A percentile compares a stretch with the other conserved stretches of the same genome.
These are phyloP conservation scores for Lepidocyrtinus sp. DNA, from an alignment of 2,888 invertebrate genomes.

Conservation along the genomic window DNA sequence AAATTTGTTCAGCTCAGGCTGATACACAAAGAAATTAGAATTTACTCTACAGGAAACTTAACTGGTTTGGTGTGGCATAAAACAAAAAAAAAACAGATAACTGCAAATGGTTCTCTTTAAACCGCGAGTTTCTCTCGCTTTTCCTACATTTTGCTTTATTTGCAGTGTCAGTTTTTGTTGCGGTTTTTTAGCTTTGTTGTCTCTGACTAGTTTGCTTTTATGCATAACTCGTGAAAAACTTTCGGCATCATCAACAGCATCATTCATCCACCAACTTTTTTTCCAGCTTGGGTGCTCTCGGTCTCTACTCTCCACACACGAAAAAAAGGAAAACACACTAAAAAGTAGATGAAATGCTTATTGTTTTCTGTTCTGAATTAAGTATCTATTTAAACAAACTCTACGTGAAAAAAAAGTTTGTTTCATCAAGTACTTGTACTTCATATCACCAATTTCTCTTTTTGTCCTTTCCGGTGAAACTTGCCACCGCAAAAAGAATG, in stretches of 20 bases:
- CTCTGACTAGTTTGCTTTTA: too few species aligned
- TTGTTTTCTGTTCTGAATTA: not conserved
- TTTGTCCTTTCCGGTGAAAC: not conserved
- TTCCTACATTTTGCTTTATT: not conserved
- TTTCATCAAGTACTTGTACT: not conserved
- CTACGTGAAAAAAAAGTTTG: not conserved
- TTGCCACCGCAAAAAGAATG: not conserved
- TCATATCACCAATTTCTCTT: not conserved
- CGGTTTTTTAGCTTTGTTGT: not conserved
- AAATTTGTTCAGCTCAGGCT: too few species aligned
- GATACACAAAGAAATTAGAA: not conserved
- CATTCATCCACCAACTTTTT: too few species aligned
- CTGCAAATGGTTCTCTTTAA: not conserved
- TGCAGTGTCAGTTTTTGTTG: not conserved
- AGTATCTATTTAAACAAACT: not conserved
- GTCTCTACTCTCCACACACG: too few species aligned
- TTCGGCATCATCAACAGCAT: not conserved
- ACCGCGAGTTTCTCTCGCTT: not conserved
- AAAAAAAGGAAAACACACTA: too few species aligned
- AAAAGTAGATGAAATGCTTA: not conserved
- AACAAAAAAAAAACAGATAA: too few species aligned
- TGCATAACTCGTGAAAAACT: not conserved
- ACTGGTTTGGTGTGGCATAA: not conserved
- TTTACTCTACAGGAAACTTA: too few species aligned
- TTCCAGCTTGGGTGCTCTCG: not conserved